A percentile compares a stretch with the other conserved stretches of the same genome.
phyloP scores from a whole-genome alignment of 2,888 invertebrate species.

The Pteria penguin region DNA sequence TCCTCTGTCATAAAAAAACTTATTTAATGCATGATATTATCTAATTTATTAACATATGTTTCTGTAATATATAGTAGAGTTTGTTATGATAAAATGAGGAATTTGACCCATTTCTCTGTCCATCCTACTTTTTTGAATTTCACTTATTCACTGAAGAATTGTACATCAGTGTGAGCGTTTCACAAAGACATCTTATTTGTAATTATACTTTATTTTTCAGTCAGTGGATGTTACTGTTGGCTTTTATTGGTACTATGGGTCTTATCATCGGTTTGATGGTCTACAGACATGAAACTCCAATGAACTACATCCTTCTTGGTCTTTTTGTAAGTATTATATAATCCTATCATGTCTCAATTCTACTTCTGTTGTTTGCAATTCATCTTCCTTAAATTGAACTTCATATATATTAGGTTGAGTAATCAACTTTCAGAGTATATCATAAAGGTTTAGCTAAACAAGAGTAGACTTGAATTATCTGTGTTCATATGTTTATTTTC shows the following conservation, averaged over 20 bases:
- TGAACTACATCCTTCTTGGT: constrained; percentile 88
- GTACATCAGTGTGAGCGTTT: too few relatives aligned
- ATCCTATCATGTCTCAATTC: neutral
- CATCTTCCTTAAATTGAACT: neutral
- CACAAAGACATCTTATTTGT: neutral
- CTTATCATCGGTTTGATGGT: constrained; percentile 81
- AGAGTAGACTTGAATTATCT: too few relatives aligned
- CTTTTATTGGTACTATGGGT: constrained; percentile 77
- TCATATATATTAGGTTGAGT: neutral
- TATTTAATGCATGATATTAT: too few relatives aligned
- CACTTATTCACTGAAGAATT: too few relatives aligned
- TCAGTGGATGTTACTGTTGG: constrained; percentile 79
- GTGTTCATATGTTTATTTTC: neutral
- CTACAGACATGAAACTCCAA: constrained; percentile 88
- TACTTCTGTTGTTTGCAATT: neutral
- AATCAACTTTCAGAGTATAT: too few relatives aligned
- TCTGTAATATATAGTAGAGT: too few relatives aligned
- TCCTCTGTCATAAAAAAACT: too few relatives aligned
- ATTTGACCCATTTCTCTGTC: too few relatives aligned
- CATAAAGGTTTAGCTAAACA: too few relatives aligned
- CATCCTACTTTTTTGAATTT: too few relatives aligned
- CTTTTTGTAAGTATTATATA: constrained; percentile 89
- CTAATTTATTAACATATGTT: too few relatives aligned
- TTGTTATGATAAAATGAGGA: too few relatives aligned
- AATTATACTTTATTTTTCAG: constrained; percentile 69